Base-by-base conservation (phyloP, 2,113 vertebrate genomes). In the Nothoprocta perdicaria region DNA sequence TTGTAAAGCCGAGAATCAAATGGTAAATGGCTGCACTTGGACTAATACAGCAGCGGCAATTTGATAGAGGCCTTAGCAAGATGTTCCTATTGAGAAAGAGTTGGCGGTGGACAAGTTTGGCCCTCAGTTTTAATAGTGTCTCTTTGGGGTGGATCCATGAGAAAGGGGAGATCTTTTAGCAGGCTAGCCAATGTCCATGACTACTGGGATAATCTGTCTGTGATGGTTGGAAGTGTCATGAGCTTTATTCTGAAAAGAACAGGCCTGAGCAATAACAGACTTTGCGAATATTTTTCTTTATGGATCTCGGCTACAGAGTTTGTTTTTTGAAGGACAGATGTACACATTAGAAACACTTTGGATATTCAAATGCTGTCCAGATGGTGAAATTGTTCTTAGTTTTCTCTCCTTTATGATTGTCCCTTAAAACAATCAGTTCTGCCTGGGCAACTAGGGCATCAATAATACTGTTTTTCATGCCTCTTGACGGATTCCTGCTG, bases 1-100 rank as follows among this genome's bases (percentile, higher is more conserved):
- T 96, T 90, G 45, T n/a, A 7, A 58, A 88, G 81, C 72, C 89
- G 79, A 72, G 92, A 95, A 81, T 81, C 50, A 79, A 86, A 50
- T 84, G 55, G 46, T 31, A 76, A 89, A 89, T 61, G 24, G 22
- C 88, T 92, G 46, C 89, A 66, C 12, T 72, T 86, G 75, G 84
- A 55, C 35, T 91, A 89, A 79, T 92, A 77, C 12, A 67, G 33
- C 31, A 57, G 29, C 6, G 73, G 5, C 18, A 24, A 23, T 52
- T 38, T 40, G 3, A 29, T 57, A 26, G 66, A 57, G 71, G 7
- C 46, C 12, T 55, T 26, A 62, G 29, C 6, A 82, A 86, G 23
- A 3, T 9, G 43, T n/a, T 72, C 15, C 15, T 40, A 10, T 33
- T 23, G 58, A 61, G 53, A 12, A 38, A 26, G 41, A 52, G 31